Base-by-base conservation (phyloP, 2,888 invertebrate genomes). In the Volucella inflata region DNA sequence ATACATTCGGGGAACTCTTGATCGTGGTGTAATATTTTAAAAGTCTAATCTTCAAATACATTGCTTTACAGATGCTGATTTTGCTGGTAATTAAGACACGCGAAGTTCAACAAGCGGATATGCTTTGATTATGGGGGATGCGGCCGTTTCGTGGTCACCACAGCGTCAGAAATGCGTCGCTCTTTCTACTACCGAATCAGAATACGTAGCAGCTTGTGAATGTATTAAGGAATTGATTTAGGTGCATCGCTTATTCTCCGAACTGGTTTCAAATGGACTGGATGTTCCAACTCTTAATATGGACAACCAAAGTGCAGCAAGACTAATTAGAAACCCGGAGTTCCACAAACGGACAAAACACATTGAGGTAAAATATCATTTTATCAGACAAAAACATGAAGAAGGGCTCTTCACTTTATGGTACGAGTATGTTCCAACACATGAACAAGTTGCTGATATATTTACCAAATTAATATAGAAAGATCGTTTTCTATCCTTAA, bases 181-280 rank as follows among this genome's bases (percentile, higher is more conserved):
- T n/a, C n/a, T n/a, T n/a, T n/a, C n/a, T n/a, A n/a, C n/a, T n/a
- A 89, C 88, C 0, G 90, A 90, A 65, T 88, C 90, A 0, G 90
- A 90, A 75, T 90, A 89, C 65, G 87, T 89, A 17, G 88, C 89
- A 8, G 87, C 89, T 8, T 79, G 88, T 12, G 81, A 88, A 9
- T 87, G 88, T 10, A 77, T 87, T 8, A 88, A 89, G 85, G 89
- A 89, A 67, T 81, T 88, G 12, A 65, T 88, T n/a, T 83, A 75
- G 75, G 12, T 78, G 2, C 44, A 71, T 42, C 53, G 44, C 2
- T 30, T 70, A 2, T 21, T 70, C 3, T n/a, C 46, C 2, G 57
- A 40, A 4, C n/a, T 67, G 42, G 11, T 14, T 30, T 14, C 51
- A 9, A 30, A 16, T 17, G 8, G n/a, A n/a, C 17, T 6, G 55